Percentiles rank a stretch among this genome's conserved stretches.
Conservation (phyloP, 1,140 invertebrate species). For the Venturia canescens region DNA sequence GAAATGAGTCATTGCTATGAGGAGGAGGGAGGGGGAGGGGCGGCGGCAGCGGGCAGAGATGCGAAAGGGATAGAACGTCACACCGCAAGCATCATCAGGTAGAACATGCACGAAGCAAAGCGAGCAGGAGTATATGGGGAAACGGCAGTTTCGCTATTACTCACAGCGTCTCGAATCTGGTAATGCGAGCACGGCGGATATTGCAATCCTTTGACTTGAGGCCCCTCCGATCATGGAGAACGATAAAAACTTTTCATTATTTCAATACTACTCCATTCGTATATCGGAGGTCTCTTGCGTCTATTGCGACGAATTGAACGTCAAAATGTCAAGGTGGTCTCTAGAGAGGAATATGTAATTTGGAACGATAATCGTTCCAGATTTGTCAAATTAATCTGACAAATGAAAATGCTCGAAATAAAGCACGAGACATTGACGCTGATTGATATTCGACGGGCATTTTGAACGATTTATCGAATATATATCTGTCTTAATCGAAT, state of each 20-base stretch:
- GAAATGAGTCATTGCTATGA: background rate
- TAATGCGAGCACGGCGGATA: constrained; percentile 10
- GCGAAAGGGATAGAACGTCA: constrained; percentile 22
- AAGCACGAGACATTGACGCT: too few relatives aligned
- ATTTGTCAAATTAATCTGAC: too few relatives aligned
- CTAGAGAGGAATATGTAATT: too few relatives aligned
- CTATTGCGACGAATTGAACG: too few relatives aligned
- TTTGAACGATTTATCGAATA: too few relatives aligned
- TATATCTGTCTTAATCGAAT: too few relatives aligned
- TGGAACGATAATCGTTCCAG: too few relatives aligned
- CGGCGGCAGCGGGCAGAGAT: background rate
- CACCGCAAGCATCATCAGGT: constrained; percentile 39
- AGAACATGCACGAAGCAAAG: background rate
- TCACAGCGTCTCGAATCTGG: background rate
- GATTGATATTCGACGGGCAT: too few relatives aligned
- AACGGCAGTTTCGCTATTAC: constrained; percentile 17
- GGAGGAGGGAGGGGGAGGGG: constrained; percentile 11
- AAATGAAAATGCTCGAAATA: too few relatives aligned
- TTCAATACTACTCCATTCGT: too few relatives aligned
- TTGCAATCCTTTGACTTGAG: background rate
- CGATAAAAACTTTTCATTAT: background rate
- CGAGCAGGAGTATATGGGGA: constrained; percentile 1
- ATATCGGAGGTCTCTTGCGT: too few relatives aligned
- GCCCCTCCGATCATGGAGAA: background rate
- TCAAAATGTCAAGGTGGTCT: too few relatives aligned